These are phyloP conservation scores for Maccullochella peelii DNA, from an alignment of 2,113 vertebrate genomes.

Conservation along the genomic window DNA sequence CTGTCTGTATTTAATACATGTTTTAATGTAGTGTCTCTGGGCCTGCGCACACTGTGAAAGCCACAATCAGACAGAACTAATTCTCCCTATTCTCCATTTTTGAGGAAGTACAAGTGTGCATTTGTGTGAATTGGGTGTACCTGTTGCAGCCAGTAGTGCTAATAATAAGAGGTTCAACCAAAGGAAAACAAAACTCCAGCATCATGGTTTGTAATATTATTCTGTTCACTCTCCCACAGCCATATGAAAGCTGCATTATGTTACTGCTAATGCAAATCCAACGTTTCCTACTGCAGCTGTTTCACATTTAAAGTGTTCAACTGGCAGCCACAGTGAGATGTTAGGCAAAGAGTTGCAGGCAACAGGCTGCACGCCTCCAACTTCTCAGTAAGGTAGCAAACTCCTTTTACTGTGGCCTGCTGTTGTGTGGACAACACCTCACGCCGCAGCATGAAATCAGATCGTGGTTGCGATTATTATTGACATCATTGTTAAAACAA, in stretches of 20 bases:
- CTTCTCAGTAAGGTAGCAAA: not conserved
- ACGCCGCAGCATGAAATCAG: not conserved
- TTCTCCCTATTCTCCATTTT: not conserved
- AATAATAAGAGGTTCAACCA: not conserved
- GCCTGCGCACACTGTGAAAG: not conserved
- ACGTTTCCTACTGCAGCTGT: not conserved
- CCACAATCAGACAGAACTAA: conserved; percentile 22
- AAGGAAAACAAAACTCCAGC: not conserved
- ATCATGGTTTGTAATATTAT: not conserved
- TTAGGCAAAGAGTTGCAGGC: not conserved
- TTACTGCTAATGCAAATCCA: not conserved
- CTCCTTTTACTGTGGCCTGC: not conserved
- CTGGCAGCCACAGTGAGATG: not conserved
- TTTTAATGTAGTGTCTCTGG: conserved; percentile 57
- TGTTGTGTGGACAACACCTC: not conserved
- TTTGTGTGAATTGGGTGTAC: not conserved
- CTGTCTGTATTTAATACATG: conserved; percentile 32
- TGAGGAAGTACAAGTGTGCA: not conserved
- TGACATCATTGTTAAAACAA: not conserved
- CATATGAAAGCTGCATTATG: too few relatives aligned
- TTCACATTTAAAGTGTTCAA: too few relatives aligned
- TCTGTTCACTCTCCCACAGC: too few relatives aligned
- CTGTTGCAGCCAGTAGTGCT: not conserved
- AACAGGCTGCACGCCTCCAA: not conserved
- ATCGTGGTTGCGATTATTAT: not conserved